phyloP scores from a whole-genome alignment of 2,888 invertebrate species.

The Oscheius sp. region DNA sequence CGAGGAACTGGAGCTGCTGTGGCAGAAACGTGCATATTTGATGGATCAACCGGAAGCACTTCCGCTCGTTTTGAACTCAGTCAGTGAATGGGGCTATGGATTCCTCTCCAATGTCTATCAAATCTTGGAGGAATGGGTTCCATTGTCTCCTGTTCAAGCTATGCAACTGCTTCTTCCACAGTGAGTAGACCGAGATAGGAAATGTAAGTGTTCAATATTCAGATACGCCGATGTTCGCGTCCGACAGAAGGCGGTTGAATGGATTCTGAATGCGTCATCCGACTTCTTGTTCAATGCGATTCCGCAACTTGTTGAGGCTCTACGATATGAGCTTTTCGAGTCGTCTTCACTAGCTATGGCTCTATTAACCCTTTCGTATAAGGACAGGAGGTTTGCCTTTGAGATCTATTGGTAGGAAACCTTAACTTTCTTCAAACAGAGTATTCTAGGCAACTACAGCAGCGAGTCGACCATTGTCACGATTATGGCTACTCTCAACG shows the following conservation, averaged over 20 bases:
- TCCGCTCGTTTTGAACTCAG: conserved; percentile 70
- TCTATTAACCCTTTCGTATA: conserved; percentile 84
- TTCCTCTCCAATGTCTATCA: conserved; percentile 79
- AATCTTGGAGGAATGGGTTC: conserved; percentile 84
- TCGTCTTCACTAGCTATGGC: conserved; percentile 87
- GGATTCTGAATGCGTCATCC: conserved; percentile 81
- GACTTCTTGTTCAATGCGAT: conserved; percentile 84
- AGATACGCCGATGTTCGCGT: conserved; percentile 93
- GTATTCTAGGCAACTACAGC: conserved; percentile 75
- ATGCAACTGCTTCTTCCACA: conserved; percentile 91
- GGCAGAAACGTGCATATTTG: conserved; percentile 75
- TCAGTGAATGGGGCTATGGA: conserved; percentile 52
- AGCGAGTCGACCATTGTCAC: conserved; percentile 73
- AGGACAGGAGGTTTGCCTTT: conserved; percentile 91
- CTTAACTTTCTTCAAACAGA: conserved; percentile 42
- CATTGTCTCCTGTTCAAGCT: conserved; percentile 87
- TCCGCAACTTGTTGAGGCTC: conserved; percentile 81
- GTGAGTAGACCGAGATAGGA: conserved; percentile 76
- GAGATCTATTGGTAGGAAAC: conserved; percentile 86
- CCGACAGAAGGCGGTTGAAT: conserved; percentile 85
- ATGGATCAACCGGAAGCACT: conserved; percentile 71
- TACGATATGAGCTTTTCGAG: conserved; percentile 86
- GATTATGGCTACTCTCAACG: conserved; percentile 77
- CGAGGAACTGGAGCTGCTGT: conserved; percentile 72
- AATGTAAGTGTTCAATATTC: conserved; percentile 25